A percentile compares a stretch with the other conserved stretches of the same genome.
These are phyloP conservation scores for Hypocryptadius cinnamomeus DNA, from an alignment of 2,113 vertebrate genomes.

Conservation along the genomic window DNA sequence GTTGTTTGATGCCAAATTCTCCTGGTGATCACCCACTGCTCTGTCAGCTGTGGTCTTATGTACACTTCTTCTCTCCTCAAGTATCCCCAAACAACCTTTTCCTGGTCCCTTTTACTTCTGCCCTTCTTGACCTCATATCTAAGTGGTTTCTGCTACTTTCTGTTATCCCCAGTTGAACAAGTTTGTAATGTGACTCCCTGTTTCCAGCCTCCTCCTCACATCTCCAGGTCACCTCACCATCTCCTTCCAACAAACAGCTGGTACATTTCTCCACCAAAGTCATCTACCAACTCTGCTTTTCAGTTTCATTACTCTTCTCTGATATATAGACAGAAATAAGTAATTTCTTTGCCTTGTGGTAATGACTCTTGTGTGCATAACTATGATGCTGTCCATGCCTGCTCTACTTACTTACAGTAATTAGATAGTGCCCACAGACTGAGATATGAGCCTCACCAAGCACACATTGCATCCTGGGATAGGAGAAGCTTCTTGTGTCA, in stretches of 20 bases:
- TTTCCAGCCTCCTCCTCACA: not conserved
- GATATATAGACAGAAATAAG: not conserved
- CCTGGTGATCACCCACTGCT: not conserved
- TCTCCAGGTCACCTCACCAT: not conserved
- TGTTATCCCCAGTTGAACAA: not conserved
- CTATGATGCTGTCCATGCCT: not conserved
- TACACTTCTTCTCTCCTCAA: not conserved
- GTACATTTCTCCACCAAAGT: not conserved
- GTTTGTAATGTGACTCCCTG: not conserved
- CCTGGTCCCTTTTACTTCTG: not conserved
- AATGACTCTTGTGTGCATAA: not conserved
- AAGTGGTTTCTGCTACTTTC: not conserved
- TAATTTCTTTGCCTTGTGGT: not conserved
- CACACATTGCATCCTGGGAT: not conserved
- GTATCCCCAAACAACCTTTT: not conserved
- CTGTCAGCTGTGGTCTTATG: not conserved
- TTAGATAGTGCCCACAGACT: not conserved
- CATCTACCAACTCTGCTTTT: not conserved
- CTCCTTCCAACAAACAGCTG: not conserved
- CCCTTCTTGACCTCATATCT: not conserved
- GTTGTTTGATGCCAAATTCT: not conserved
- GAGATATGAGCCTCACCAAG: not conserved
- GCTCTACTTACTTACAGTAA: not conserved
- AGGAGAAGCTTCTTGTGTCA: not conserved
- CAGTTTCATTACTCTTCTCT: not conserved